Base-by-base conservation (phyloP, 2,888 invertebrate genomes). In the Zaprionus bogoriensis region DNA sequence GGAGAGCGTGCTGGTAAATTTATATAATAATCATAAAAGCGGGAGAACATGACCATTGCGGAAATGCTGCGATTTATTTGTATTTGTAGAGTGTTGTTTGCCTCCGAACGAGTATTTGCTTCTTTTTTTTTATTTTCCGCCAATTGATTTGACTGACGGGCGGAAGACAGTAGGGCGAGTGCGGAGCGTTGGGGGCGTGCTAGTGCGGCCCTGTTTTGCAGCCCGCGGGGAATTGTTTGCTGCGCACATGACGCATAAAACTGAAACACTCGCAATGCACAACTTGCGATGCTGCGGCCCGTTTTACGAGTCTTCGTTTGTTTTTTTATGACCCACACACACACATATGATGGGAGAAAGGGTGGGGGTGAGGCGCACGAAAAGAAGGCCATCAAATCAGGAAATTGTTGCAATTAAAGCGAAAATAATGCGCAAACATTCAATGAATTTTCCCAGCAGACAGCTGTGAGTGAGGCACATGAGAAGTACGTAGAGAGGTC, bases 11-110 rank as follows among this genome's bases (percentile, higher is more conserved):
- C 32, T 36, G 42, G 62, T 52, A 68, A 77, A 82, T 74, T 80
- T 82, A 76, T 80, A 77, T 80, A 80, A 80, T 80, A 80, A 80
- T 82, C 80, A 80, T 80, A 80, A 80, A 80, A 80, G 79, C 75
- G 48, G 67, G 57, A 53, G 77, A 77, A 75, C 82, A 77, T 78
- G 79, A 81, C 69, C 73, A 64, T 67, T 75, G 80, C 73, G 80
- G 73, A 82, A 80, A 74, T 67, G 59, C 82, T 82, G 80, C 79
- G 80, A 80, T 80, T 80, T 80, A 80, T 79, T 80, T 77, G 70
- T 78, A 67, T 79, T 79, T 80, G 76, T 58, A 64, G 57, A 62
- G 67, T 64, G 45, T 67, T 50, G 50, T 50, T 19, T 60, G 36
- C 50, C 14, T 44, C 17, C 48, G 39, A 38, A 25, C 12, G 30